Evolutionary conservation across 2,113 vertebrate genomes (phyloP).

Genomic region (Sceloporus tristichus): DNA sequence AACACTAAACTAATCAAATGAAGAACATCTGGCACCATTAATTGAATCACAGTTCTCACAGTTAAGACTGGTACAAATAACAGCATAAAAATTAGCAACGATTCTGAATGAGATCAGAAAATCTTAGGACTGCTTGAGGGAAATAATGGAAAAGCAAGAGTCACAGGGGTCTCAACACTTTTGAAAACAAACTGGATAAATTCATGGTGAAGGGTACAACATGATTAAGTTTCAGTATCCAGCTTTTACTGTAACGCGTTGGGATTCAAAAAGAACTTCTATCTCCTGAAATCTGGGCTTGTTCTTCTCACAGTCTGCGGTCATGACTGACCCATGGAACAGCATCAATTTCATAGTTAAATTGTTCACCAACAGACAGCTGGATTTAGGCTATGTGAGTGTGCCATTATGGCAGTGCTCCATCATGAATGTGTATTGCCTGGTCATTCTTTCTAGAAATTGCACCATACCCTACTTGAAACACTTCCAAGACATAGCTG

Average conservation of each 20-base stretch:
- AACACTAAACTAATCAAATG: slow-evolving; percentile 19
- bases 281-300: background rate
- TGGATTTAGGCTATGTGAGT: background rate
- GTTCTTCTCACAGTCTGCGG: background rate
- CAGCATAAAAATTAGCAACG: background rate
- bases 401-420: no score
- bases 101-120: slow-evolving; percentile 17
- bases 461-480: no score
- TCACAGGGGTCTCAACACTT: background rate
- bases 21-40: slow-evolving; percentile 33
- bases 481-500: no score
- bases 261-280: background rate
- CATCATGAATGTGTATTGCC: no score
- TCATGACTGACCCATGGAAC: background rate
- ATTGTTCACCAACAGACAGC: background rate
- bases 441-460: no score
- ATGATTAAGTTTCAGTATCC: background rate
- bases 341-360: background rate
- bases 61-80: background rate
- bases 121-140: background rate
- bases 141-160: background rate
- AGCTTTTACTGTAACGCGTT: background rate
- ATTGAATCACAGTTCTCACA: background rate
- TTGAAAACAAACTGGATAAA: background rate
- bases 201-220: background rate